phyloP scores from a whole-genome alignment of 2,797 vertebrate species.

The Dipus sagitta region DNA sequence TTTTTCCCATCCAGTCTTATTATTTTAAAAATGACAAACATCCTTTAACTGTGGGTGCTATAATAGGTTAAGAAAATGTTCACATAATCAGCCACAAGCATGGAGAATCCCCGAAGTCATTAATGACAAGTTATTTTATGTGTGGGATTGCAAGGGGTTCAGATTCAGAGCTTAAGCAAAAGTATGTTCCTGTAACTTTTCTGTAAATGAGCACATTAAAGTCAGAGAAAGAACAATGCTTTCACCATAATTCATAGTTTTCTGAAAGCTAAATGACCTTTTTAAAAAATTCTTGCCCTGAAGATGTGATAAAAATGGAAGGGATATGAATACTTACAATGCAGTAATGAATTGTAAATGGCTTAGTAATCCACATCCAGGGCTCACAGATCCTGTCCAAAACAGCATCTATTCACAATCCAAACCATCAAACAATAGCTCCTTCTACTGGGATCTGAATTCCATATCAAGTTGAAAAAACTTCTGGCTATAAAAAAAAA shows the following conservation, averaged over 20 bases:
- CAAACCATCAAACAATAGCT: constrained; percentile 62
- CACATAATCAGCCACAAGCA: constrained; percentile 62
- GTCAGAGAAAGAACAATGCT: constrained; percentile 71
- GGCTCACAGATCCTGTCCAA: constrained; percentile 50
- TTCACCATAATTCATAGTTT: constrained; percentile 69
- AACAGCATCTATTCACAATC: constrained; percentile 69
- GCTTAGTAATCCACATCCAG: constrained; percentile 67
- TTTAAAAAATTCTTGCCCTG: constrained; percentile 67
- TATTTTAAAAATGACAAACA: constrained; percentile 74
- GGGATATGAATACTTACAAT: constrained; percentile 46
- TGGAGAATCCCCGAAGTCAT: constrained; percentile 65
- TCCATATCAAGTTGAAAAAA: constrained; percentile 71
- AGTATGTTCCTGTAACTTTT: constrained; percentile 78
- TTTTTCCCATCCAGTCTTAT: neutral
- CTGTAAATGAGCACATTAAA: constrained; percentile 82
- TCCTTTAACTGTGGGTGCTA: constrained; percentile 64
- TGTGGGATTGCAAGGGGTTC: constrained; percentile 60
- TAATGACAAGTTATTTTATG: constrained; percentile 75
- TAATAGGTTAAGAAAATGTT: constrained; percentile 75
- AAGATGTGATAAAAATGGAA: constrained; percentile 71
- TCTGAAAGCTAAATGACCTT: constrained; percentile 71
- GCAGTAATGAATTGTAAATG: constrained; percentile 82
- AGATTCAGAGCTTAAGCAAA: constrained; percentile 69
- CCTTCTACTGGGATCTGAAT: constrained; percentile 71
- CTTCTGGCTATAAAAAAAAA: constrained; percentile 34